Percentiles rank a stretch among this genome's conserved stretches.
phyloP scores from a whole-genome alignment of 2,888 invertebrate genomes.

The Atherix ibis region DNA sequence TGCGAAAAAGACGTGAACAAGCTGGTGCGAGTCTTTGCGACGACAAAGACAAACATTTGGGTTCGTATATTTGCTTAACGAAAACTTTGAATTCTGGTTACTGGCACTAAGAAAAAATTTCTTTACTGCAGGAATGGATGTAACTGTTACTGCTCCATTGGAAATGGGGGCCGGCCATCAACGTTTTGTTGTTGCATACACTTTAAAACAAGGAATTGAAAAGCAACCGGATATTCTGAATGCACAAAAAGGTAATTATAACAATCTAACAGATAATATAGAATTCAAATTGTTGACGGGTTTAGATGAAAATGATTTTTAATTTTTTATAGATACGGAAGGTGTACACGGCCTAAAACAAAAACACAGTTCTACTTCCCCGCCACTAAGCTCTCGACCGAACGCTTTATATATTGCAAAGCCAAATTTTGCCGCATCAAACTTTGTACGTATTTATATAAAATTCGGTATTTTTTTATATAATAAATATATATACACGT shows the following conservation, averaged over 20 bases:
- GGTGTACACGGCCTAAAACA: slow-evolving; percentile 9
- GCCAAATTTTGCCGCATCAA: slow-evolving; percentile 18
- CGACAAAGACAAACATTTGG: slow-evolving; percentile 34
- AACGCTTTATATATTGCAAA: slow-evolving; percentile 24
- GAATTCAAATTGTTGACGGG: too few species aligned
- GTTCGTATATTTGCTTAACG: slow-evolving; percentile 17
- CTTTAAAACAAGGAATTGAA: slow-evolving; percentile 57
- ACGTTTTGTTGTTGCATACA: slow-evolving; percentile 72
- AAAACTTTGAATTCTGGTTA: too few species aligned
- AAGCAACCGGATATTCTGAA: slow-evolving; percentile 67
- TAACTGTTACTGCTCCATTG: slow-evolving; percentile 40
- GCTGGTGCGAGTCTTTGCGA: slow-evolving; percentile 37
- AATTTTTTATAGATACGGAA: slow-evolving; percentile 11
- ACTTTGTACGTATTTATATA: slow-evolving; percentile 24
- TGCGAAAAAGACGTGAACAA: slow-evolving; percentile 42
- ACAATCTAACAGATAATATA: too few species aligned
- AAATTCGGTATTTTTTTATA: neutral
- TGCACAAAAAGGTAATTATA: slow-evolving; percentile 48
- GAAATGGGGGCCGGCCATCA: slow-evolving; percentile 70
- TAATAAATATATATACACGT: neutral
- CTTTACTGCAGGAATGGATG: slow-evolving; percentile 28
- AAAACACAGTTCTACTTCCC: slow-evolving; percentile 17
- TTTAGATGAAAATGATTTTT: too few species aligned
- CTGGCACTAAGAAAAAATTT: neutral
- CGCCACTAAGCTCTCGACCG: slow-evolving; percentile 29